These are phyloP conservation scores for Anguilla rostrata DNA, from an alignment of 2,113 vertebrate genomes.

Conservation along the genomic window DNA sequence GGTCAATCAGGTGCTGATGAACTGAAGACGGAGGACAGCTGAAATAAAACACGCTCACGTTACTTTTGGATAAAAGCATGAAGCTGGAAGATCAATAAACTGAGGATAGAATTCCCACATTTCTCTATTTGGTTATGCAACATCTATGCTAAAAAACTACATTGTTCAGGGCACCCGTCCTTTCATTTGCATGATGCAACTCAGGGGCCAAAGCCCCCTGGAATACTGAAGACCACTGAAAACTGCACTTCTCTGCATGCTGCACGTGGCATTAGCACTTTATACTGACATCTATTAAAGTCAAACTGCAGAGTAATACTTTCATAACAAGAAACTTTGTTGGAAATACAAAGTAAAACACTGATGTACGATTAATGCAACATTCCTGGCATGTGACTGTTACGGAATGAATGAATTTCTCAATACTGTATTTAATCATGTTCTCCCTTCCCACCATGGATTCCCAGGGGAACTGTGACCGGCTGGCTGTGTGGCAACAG, in stretches of 20 bases:
- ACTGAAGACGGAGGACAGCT: not conserved
- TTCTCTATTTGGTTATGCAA: not conserved
- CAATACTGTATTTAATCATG: not conserved
- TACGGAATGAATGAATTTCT: not conserved
- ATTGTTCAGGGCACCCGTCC: not conserved
- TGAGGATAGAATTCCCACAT: not conserved
- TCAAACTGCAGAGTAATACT: not conserved
- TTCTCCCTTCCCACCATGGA: not conserved
- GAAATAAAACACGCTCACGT: not conserved
- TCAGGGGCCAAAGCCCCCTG: not conserved
- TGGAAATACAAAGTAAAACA: too few species aligned
- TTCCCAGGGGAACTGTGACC: not conserved
- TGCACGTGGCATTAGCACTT: not conserved
- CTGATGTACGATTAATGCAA: too few species aligned
- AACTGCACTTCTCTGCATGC: not conserved
- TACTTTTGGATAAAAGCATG: not conserved
- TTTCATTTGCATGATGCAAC: not conserved
- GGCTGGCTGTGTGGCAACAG: not conserved
- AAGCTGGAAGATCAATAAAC: not conserved
- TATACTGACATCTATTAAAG: not conserved
- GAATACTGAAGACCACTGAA: not conserved
- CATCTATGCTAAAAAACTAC: not conserved
- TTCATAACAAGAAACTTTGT: not conserved
- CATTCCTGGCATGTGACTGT: too few species aligned
- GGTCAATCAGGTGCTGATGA: too few species aligned